These are phyloP conservation scores for Apamea sordens DNA, from an alignment of 2,888 invertebrate species.

Conservation along the genomic window DNA sequence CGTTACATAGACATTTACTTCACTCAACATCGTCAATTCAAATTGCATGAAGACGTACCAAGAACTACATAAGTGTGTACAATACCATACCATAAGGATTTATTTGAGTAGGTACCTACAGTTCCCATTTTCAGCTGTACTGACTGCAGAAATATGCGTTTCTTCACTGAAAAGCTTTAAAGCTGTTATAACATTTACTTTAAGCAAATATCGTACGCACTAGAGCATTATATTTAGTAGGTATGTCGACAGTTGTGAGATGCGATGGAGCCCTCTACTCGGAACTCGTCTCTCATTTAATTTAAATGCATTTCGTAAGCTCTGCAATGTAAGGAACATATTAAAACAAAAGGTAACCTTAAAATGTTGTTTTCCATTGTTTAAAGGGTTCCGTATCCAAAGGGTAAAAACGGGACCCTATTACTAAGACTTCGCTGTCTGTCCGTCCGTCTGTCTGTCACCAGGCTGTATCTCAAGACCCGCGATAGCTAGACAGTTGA, in stretches of 20 bases:
- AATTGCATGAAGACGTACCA: not conserved
- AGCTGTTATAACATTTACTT: not conserved
- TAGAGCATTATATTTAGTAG: not conserved
- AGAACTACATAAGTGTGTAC: not conserved
- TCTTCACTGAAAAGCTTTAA: not conserved
- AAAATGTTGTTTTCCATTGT: not conserved
- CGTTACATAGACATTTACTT: not conserved
- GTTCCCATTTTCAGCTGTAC: not conserved
- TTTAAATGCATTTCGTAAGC: not conserved
- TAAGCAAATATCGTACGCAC: not conserved
- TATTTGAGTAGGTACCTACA: not conserved
- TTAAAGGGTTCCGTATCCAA: too few species aligned
- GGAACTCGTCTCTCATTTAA: not conserved
- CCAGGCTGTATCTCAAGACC: too few species aligned
- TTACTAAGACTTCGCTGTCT: too few species aligned
- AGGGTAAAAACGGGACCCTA: too few species aligned
- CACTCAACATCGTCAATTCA: not conserved
- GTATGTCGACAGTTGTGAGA: not conserved
- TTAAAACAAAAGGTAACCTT: too few species aligned
- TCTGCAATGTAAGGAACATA: too few species aligned
- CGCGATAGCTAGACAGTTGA: too few species aligned
- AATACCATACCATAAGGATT: too few species aligned
- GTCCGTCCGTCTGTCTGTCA: too few species aligned
- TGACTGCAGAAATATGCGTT: not conserved
- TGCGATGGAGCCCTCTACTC: slow-evolving; percentile 3